Percentiles rank a stretch among this genome's conserved stretches.
phyloP scores from a whole-genome alignment of 2,888 invertebrate genomes.

The Amphipyra berbera region DNA sequence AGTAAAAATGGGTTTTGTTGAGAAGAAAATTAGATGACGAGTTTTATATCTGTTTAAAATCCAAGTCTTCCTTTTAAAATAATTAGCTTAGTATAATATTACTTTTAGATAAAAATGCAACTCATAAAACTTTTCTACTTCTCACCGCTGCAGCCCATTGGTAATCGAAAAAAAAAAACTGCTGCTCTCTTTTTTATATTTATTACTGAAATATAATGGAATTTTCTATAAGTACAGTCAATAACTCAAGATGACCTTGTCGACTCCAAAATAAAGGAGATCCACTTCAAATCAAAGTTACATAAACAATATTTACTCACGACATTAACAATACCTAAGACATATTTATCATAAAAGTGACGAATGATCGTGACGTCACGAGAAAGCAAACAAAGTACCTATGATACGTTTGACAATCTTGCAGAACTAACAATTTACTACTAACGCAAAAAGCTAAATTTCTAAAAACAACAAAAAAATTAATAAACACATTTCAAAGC shows the following conservation, averaged over 20 bases:
- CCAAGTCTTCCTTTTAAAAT: too few relatives aligned
- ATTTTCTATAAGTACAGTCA: neutral
- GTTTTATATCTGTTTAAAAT: too few relatives aligned
- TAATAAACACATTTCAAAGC: too few relatives aligned
- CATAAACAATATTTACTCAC: conserved; percentile 23
- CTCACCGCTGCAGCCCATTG: too few relatives aligned
- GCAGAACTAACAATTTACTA: neutral
- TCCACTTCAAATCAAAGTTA: conserved; percentile 16
- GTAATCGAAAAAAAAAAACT: too few relatives aligned
- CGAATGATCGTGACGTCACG: neutral
- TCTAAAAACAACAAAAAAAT: too few relatives aligned
- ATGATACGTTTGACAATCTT: neutral
- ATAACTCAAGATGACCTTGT: neutral
- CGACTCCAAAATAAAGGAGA: neutral
- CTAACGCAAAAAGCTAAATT: too few relatives aligned
- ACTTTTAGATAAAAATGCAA: too few relatives aligned
- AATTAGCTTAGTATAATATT: too few relatives aligned
- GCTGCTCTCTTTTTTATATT: neutral
- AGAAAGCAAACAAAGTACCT: conserved; percentile 10
- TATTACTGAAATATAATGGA: neutral
- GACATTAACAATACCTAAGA: neutral
- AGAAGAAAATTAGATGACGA: too few relatives aligned
- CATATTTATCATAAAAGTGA: conserved; percentile 25
- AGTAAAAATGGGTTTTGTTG: too few relatives aligned
- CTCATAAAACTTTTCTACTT: too few relatives aligned